Evolutionary conservation across 1,140 invertebrate genomes (phyloP).

Genomic region (Saccostrea cuccullata): DNA sequence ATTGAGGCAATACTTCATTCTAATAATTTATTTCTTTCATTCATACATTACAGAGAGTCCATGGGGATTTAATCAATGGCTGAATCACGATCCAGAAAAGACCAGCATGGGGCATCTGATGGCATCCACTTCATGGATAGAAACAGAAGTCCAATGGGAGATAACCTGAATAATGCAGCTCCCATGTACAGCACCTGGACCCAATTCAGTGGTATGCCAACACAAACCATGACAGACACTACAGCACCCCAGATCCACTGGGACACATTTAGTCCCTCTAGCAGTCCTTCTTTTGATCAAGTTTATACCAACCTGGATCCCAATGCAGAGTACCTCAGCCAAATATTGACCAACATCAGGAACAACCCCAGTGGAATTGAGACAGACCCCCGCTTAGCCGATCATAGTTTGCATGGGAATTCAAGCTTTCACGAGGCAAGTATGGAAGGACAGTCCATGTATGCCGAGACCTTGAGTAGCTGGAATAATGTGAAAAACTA

Average conservation of each 20-base stretch:
- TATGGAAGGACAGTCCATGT: slow-evolving; percentile 54
- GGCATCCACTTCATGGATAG: background rate
- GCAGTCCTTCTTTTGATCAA: slow-evolving; percentile 47
- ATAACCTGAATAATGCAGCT: background rate
- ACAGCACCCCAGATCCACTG: slow-evolving; percentile 44
- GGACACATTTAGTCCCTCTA: slow-evolving; percentile 52
- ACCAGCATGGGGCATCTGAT: background rate
- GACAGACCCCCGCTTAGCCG: slow-evolving; percentile 37
- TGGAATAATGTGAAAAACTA: slow-evolving; percentile 53
- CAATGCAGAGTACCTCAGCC: slow-evolving; percentile 40
- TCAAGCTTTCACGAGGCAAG: slow-evolving; percentile 48
- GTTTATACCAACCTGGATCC: slow-evolving; percentile 43
- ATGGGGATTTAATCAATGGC: slow-evolving; percentile 22
- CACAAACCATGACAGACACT: slow-evolving; percentile 49
- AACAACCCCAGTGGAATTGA: slow-evolving; percentile 48
- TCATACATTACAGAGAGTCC: background rate
- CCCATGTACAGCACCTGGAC: slow-evolving; percentile 55
- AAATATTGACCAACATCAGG: slow-evolving; percentile 49
- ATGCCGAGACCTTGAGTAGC: slow-evolving; percentile 52
- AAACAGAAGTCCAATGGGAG: background rate
- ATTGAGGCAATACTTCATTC: too few species aligned
- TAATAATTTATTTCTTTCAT: too few species aligned
- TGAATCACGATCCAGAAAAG: slow-evolving; percentile 5
- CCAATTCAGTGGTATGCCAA: slow-evolving; percentile 65
- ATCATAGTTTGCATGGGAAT: slow-evolving; percentile 22